Evolutionary conservation across 1,140 invertebrate genomes (phyloP).

Genomic region (Muscidifurax raptorellus): DNA sequence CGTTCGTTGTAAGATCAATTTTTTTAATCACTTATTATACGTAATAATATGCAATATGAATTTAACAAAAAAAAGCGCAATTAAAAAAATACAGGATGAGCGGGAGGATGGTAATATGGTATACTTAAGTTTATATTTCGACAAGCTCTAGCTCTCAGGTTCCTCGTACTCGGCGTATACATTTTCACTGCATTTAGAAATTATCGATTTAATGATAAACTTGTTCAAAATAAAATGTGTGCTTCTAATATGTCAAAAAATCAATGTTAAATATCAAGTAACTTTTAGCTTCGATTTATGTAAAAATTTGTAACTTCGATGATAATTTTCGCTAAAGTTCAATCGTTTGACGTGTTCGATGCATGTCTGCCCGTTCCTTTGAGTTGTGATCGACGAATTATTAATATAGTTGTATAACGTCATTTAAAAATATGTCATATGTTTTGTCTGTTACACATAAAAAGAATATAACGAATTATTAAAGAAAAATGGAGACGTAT

Average conservation of each 20-base stretch:
- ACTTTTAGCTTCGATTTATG: slow-evolving; percentile 21
- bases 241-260: slow-evolving; percentile 44
- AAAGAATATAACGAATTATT: slow-evolving; percentile 13
- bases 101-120: slow-evolving; percentile 22
- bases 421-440: slow-evolving; percentile 22
- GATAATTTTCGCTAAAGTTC: neutral
- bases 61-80: slow-evolving; percentile 23
- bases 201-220: slow-evolving; percentile 32
- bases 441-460: slow-evolving; percentile 18
- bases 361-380: neutral
- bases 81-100: slow-evolving; percentile 17
- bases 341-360: neutral
- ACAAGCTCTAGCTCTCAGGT: slow-evolving; percentile 24
- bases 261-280: slow-evolving; percentile 41
- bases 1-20: slow-evolving; percentile 39
- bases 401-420: slow-evolving; percentile 1
- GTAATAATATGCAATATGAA: slow-evolving; percentile 42
- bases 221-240: slow-evolving; percentile 40
- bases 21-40: slow-evolving; percentile 40
- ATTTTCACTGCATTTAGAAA: slow-evolving; percentile 36
- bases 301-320: neutral
- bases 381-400: slow-evolving; percentile 1
- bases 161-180: slow-evolving; percentile 30
- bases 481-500: slow-evolving; percentile 31
- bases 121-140: slow-evolving; percentile 37